phyloP scores from a whole-genome alignment of 23 tunicate species.

The Halocynthia roretzi region DNA sequence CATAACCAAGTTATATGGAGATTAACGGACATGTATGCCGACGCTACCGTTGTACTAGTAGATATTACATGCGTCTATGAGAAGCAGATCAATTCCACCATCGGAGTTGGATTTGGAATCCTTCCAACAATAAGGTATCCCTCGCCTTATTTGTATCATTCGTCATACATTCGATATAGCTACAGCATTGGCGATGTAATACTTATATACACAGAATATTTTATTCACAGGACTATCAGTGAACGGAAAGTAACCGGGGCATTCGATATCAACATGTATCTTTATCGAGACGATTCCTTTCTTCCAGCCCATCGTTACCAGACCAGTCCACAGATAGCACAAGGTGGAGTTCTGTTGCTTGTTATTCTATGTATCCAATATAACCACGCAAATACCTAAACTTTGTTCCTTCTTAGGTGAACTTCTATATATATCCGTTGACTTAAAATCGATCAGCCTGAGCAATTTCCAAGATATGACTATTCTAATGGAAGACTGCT shows the following conservation, averaged over 20 bases:
- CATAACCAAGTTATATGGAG: constrained; percentile 81
- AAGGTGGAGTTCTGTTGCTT: constrained; percentile 7
- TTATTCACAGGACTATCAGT: constrained; percentile 7
- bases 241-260: constrained; percentile 15
- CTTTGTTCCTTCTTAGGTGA: constrained; percentile 41
- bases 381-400: not conserved
- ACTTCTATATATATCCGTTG: constrained; percentile 55
- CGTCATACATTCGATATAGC: not conserved
- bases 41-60: constrained; percentile 64
- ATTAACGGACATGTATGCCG: constrained; percentile 43
- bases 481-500: constrained; percentile 57
- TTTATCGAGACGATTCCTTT: constrained; percentile 32
- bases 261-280: constrained; percentile 23
- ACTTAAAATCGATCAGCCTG: constrained; percentile 37
- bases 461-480: constrained; percentile 30
- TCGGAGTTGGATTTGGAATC: constrained; percentile 71
- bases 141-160: not conserved
- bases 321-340: constrained; percentile 25
- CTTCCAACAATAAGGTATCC: constrained; percentile 51
- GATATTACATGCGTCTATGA: constrained; percentile 71
- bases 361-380: not conserved
- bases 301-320: constrained; percentile 13
- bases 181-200: too few species aligned
- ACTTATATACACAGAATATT: too few species aligned
- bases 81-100: constrained; percentile 45